phyloP scores from a whole-genome alignment of 2,113 vertebrate genomes.

The Nerophis lumbriciformis region DNA sequence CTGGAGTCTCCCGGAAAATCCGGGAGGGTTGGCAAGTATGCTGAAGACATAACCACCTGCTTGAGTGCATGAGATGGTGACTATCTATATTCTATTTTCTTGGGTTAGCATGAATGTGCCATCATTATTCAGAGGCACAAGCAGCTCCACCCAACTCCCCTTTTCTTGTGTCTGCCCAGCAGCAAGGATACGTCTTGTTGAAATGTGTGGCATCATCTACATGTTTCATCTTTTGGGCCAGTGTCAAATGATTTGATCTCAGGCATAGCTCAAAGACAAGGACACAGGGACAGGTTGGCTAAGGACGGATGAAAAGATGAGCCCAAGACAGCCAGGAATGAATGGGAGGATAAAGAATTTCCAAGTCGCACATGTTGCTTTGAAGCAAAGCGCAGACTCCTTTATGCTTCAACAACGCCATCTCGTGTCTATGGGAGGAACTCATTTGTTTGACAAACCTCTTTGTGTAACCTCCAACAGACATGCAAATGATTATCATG shows the following conservation, averaged over 20 bases:
- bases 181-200: conserved; percentile 16
- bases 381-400: conserved; percentile 24
- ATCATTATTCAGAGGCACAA: conserved; percentile 26
- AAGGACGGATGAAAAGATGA: conserved; percentile 30
- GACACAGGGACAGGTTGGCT: conserved; percentile 8
- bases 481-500: not conserved
- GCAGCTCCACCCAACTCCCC: conserved; percentile 23
- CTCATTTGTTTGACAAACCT: not conserved
- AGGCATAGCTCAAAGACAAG: conserved; percentile 18
- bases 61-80: conserved; percentile 2
- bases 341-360: conserved; percentile 36
- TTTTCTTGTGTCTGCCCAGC: conserved; percentile 18
- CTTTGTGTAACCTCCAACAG: not conserved
- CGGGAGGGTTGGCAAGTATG: too few species aligned
- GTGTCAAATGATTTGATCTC: conserved; percentile 35
- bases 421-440: conserved; percentile 36
- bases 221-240: conserved; percentile 48
- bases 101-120: conserved; percentile 37
- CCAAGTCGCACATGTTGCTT: conserved; percentile 50
- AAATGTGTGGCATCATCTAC: conserved; percentile 40
- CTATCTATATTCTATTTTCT: conserved; percentile 10
- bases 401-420: conserved; percentile 50
- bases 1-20: too few species aligned
- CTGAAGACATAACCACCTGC: conserved; percentile 36
- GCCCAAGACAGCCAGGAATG: conserved; percentile 18